Evolutionary conservation across 2,113 vertebrate species (phyloP).

Genomic region (Spilogale gracilis): DNA sequence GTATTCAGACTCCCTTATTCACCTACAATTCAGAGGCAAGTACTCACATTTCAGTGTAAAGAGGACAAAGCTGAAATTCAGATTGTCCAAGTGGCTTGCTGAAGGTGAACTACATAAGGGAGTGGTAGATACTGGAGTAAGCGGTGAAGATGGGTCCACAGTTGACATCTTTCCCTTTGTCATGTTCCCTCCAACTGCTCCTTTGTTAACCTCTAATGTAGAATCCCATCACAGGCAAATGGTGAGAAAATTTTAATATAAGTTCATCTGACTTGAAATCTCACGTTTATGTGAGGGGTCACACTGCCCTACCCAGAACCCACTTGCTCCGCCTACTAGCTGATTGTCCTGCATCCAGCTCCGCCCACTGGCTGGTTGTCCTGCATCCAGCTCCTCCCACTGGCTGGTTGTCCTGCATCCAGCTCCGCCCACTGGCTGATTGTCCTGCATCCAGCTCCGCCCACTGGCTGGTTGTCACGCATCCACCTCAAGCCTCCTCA

Average conservation of each 20-base stretch:
- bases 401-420: too few relatives aligned
- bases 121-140: background rate
- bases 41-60: background rate
- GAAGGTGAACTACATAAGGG: background rate
- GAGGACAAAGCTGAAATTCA: background rate
- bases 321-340: too few relatives aligned
- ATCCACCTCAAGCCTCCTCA: background rate
- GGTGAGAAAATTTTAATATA: background rate
- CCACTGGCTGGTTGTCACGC: accelerated
- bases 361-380: too few relatives aligned
- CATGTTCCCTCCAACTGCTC: background rate
- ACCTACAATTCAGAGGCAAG: background rate
- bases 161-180: background rate
- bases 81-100: background rate
- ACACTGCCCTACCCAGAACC: background rate
- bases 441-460: accelerated
- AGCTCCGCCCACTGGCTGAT: accelerated
- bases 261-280: background rate
- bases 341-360: too few relatives aligned
- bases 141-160: accelerated
- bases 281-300: too few relatives aligned
- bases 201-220: background rate
- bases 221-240: background rate
- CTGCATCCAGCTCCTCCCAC: too few relatives aligned
- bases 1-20: background rate